Percentiles rank a stretch among this genome's conserved stretches.
These are phyloP conservation scores for Enhydra lutris DNA, from an alignment of 2,113 vertebrate genomes.

Conservation along the genomic window DNA sequence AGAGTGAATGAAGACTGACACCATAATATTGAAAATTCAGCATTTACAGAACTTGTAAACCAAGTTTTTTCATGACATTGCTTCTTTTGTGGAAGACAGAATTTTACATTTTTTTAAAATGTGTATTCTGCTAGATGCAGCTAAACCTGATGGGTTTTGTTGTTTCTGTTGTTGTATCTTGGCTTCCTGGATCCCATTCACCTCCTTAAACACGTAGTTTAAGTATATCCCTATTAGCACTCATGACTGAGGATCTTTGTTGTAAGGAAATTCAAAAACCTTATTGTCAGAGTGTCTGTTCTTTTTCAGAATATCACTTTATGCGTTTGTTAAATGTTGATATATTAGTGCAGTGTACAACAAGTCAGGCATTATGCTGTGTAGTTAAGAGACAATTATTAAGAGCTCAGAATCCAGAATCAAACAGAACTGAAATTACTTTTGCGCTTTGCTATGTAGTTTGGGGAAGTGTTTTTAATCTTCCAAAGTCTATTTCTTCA, in stretches of 20 bases:
- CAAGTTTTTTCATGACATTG: conserved; percentile 83
- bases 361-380: not conserved
- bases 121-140: conserved; percentile 59
- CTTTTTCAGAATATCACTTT: not conserved
- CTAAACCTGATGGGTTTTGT: not conserved
- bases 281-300: not conserved
- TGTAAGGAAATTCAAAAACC: not conserved
- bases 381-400: not conserved
- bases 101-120: conserved; percentile 77
- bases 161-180: conserved; percentile 11
- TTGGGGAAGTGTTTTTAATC: not conserved
- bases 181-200: conserved; percentile 41
- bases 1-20: conserved; percentile 87
- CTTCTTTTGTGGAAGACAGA: conserved; percentile 81
- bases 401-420: not conserved
- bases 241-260: not conserved
- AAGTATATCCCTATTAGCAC: not conserved
- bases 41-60: conserved; percentile 79
- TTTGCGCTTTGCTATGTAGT: not conserved
- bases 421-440: not conserved
- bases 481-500: not conserved
- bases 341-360: not conserved
- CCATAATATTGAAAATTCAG: conserved; percentile 83
- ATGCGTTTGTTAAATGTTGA: not conserved
- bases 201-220: not conserved